Evolutionary conservation across 2,797 vertebrate species (phyloP).

Genomic region (Urocyon cinereoargenteus): DNA sequence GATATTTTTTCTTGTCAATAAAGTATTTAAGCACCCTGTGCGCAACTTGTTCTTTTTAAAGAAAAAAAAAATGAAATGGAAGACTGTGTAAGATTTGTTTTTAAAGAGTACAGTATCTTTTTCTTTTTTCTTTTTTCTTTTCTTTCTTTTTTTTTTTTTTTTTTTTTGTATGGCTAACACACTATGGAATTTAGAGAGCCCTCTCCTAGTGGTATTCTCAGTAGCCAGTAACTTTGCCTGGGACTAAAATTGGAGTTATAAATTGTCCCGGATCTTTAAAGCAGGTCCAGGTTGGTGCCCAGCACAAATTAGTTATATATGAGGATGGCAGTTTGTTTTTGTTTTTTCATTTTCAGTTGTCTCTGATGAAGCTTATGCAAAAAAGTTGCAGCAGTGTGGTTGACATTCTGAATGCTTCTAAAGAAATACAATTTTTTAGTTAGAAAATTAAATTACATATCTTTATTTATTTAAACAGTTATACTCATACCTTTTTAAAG

Average conservation of each 20-base stretch:
- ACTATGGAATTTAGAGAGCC: too few species aligned
- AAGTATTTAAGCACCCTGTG: background rate
- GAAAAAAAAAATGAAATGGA: background rate
- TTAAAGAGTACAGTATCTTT: background rate
- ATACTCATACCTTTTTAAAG: background rate
- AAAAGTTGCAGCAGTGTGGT: constrained; percentile 90
- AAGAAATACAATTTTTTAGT: constrained; percentile 95
- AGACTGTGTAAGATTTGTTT: background rate
- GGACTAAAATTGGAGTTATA: background rate
- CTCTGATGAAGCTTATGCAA: background rate
- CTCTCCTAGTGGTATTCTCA: background rate
- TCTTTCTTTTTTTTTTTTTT: too few species aligned
- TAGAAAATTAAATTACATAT: too few species aligned
- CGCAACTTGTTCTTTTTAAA: background rate
- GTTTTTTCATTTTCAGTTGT: background rate
- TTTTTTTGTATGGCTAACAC: background rate
- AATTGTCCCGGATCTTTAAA: background rate
- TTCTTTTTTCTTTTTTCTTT: too few species aligned
- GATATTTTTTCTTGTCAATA: background rate
- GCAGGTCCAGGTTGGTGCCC: background rate
- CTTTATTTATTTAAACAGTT: too few species aligned
- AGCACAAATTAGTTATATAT: background rate
- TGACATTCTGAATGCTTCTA: constrained; percentile 98
- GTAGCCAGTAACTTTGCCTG: background rate
- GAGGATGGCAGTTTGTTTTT: background rate